These are phyloP conservation scores for Colostygia pectinataria DNA, from an alignment of 2,888 invertebrate species.

Conservation along the genomic window DNA sequence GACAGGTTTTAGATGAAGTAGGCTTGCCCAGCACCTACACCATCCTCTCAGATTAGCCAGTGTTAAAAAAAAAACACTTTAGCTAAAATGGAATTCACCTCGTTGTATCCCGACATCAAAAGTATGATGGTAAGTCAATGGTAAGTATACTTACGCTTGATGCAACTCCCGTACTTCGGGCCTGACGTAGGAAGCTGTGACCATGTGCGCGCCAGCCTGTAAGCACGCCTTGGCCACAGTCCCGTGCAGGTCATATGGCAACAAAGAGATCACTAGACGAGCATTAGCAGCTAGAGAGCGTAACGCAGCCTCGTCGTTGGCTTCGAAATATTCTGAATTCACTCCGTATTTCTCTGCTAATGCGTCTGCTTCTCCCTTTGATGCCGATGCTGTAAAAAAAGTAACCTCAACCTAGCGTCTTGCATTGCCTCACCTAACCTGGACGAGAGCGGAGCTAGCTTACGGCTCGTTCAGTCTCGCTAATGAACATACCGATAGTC, in stretches of 20 bases:
- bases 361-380: constrained; percentile 94
- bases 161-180: constrained; percentile 92
- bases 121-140: not conserved
- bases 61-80: too few relatives aligned
- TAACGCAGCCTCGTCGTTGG: constrained; percentile 88
- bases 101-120: too few relatives aligned
- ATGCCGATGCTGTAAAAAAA: constrained; percentile 86
- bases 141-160: constrained; percentile 82
- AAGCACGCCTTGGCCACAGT: constrained; percentile 94
- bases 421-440: too few relatives aligned
- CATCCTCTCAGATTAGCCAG: too few relatives aligned
- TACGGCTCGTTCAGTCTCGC: not conserved
- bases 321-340: constrained; percentile 91
- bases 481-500: constrained; percentile 85
- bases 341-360: constrained; percentile 91
- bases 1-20: too few relatives aligned
- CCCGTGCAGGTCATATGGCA: constrained; percentile 96
- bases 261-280: constrained; percentile 91
- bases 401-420: too few relatives aligned
- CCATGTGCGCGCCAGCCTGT: constrained; percentile 93
- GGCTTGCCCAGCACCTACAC: too few relatives aligned
- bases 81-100: too few relatives aligned
- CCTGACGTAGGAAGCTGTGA: constrained; percentile 97
- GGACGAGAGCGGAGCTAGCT: too few relatives aligned
- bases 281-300: constrained; percentile 87